Conservation (phyloP, 2,888 invertebrate species). For the Sarcophaga caerulescens region DNA sequence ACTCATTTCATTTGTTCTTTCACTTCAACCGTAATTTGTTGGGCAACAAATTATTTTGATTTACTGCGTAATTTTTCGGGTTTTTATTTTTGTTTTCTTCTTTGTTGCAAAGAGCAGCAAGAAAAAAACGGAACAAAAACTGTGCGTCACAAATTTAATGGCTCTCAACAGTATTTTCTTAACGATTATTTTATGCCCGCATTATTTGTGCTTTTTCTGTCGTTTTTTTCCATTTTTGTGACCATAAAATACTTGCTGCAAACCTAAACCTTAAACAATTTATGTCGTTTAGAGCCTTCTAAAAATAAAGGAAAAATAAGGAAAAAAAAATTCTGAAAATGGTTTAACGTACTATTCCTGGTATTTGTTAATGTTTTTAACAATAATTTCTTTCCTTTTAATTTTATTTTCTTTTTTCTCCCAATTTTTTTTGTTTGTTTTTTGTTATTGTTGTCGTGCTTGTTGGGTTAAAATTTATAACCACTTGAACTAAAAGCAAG, state of each 20-base stretch:
- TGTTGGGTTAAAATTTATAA: slow-evolving; percentile 74
- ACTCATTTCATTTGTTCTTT: not conserved
- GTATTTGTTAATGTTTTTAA: slow-evolving; percentile 56
- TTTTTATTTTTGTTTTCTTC: slow-evolving; percentile 11
- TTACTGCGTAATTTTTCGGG: slow-evolving; percentile 40
- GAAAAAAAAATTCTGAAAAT: slow-evolving; percentile 38
- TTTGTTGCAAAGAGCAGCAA: not conserved
- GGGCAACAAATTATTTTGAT: slow-evolving; percentile 46
- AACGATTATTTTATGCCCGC: slow-evolving; percentile 46
- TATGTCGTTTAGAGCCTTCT: slow-evolving; percentile 71
- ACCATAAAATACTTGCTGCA: slow-evolving; percentile 74
- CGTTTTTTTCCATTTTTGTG: slow-evolving; percentile 74
- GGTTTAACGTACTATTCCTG: slow-evolving; percentile 59
- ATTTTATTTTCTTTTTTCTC: not conserved
- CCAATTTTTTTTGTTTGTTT: not conserved
- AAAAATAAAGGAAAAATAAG: slow-evolving; percentile 3
- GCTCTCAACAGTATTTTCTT: slow-evolving; percentile 27
- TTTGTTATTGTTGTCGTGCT: slow-evolving; percentile 15
- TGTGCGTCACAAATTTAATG: slow-evolving; percentile 48
- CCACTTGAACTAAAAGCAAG: slow-evolving; percentile 72
- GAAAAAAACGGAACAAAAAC: not conserved
- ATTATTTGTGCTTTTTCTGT: slow-evolving; percentile 35
- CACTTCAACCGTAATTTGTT: slow-evolving; percentile 23
- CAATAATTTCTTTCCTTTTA: slow-evolving; percentile 1
- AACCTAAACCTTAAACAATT: slow-evolving; percentile 76